These are phyloP conservation scores for Pocillopora meandrina DNA, from an alignment of 92 coral and sea anemone genomes.

Conservation along the genomic window DNA sequence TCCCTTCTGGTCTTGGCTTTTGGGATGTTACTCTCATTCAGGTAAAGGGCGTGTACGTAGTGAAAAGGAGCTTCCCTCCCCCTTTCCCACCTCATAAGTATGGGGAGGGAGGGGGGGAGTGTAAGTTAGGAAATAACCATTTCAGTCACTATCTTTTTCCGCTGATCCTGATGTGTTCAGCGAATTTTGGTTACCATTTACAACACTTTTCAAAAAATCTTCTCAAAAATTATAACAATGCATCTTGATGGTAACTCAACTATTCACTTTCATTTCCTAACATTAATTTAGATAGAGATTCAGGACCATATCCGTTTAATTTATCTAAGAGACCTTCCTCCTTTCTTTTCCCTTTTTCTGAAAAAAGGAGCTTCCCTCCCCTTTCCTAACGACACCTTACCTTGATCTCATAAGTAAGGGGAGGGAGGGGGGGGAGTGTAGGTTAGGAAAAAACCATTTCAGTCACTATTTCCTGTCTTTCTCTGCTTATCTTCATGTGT, in stretches of 20 bases:
- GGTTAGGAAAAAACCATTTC: neutral
- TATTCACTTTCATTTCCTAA: no score
- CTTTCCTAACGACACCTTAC: neutral
- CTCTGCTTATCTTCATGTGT: neutral
- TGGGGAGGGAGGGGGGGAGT: neutral
- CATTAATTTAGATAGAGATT: no score
- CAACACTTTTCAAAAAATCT: neutral
- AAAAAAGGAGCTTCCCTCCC: neutral
- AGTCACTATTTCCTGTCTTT: no score
- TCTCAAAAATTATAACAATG: neutral
- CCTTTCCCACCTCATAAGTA: no score
- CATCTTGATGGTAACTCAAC: neutral
- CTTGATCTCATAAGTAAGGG: neutral
- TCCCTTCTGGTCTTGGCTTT: neutral
- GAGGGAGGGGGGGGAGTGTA: neutral
- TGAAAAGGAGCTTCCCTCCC: neutral
- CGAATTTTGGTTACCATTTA: neutral
- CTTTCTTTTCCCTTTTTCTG: no score
- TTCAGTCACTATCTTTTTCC: no score
- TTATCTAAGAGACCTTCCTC: no score
- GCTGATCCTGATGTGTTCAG: neutral
- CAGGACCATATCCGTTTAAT: no score
- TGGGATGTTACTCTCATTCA: slow-evolving; percentile 1
- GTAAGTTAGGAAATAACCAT: neutral
- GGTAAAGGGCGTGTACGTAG: neutral